Base-by-base conservation (phyloP, 1,140 invertebrate species). In the Aphis gossypii region DNA sequence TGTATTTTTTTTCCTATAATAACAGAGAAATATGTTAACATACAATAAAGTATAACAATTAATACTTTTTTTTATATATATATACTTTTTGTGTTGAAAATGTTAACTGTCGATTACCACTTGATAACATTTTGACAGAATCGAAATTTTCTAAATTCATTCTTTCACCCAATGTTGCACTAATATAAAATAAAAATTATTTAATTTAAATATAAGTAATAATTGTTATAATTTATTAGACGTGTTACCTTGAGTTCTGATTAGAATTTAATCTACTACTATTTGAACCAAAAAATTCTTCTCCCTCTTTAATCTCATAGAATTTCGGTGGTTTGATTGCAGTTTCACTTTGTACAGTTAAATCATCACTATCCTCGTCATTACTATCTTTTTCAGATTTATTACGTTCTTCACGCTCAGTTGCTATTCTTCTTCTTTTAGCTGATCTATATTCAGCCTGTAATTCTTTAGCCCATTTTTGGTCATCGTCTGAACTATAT, bases 381-480 rank as follows among this genome's bases (percentile, higher is more conserved):
- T 95, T 87, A 41, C 94, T 68, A n/a, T 95, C 94, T 18, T 95
- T 94, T 88, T 95, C 94, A 94, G 95, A 94, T 94, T 95, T 94
- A 88, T 95, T 95, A 94, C 96, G 94, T 46, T 95, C 94, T 88
- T 96, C 94, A 90, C 91, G 94, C 94, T 94, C 95, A 94, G 94
- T 94, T 84, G 94, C 35, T 94, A 95, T 95, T 95, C 95, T 95
- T 95, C 95, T 94, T 95, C 95, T 94, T 96, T 95, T 94, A 11
- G 94, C 90, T 48, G 89, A 87, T 88, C 94, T 90, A 82, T 97
- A 97, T 94, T 98, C 96, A 94, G 97, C 97, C 94, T 97, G 97
- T 51, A 98, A 96, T 96, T 98, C 97, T 94, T 97, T 97, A 0
- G 96, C 96, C 97, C 97, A 98, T 44, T 96, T 96, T 94, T 96